Evolutionary conservation across 2,113 vertebrate genomes (phyloP), one percentile per base, ranked within the genome.

Genomic region (Corythornis cristatus): DNA sequence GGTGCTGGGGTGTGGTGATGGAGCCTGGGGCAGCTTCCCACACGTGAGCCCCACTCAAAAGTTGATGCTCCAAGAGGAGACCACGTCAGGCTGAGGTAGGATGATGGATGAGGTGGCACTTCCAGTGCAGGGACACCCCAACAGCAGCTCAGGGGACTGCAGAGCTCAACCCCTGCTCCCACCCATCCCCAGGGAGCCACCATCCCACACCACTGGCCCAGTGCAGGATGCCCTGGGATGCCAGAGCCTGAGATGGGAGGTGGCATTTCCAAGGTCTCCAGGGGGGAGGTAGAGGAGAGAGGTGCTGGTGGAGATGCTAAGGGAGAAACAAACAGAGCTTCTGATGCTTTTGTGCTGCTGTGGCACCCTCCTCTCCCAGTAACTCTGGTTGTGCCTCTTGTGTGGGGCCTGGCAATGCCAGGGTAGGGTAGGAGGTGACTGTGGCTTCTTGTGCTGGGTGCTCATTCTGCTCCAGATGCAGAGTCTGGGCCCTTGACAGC

Each of bases 271-370:
- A 26, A 17, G 26, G 42, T 75, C 46, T 54, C n/a, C 62, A 42
- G 14, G 37, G n/a, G 45, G n/a, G 43, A 54, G 53, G 46, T 14
- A 8, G 71, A 89, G 51, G 46, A 73, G 67, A 56, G 42, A 60
- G 12, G 1, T 14, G 15, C 45, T 66, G 25, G 8, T 73, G 48
- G 46, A 26, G 53, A 8, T 54, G 80, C 57, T 58, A 67, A 72
- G 72, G 33, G 19, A 13, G 17, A 6, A 58, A 43, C 22, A 58
- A 64, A 51, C 17, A 48, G 62, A n/a, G 66, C 19, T 35, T 58
- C n/a, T 70, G 40, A 18, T 78, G 29, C 8, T 3, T 51, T 74
- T 84, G 35, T 0, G 0, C 16, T 0, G 0, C 8, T 45, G 7
- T 61, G 58, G 40, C 21, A 15, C 22, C 17, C 6, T 5, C 15